Evolutionary conservation across 2,888 invertebrate genomes (phyloP).

Genomic region (Neelides folsomi): DNA sequence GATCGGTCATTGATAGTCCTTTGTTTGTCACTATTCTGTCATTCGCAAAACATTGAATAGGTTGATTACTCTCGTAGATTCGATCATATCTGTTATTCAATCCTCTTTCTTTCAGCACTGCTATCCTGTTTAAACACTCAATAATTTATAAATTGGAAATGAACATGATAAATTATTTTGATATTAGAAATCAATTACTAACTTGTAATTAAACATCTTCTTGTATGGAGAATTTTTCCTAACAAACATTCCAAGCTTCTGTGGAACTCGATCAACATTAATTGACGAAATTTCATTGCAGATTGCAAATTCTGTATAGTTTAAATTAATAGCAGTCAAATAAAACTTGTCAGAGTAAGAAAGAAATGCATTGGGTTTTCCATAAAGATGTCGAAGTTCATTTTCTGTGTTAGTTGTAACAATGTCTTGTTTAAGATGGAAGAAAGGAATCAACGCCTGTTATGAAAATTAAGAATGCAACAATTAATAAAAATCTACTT

Average conservation of each 20-base stretch:
- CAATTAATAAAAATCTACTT: too few species aligned
- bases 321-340: conserved; percentile 8
- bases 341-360: conserved; percentile 12
- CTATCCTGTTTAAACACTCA: conserved; percentile 6
- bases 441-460: too few species aligned
- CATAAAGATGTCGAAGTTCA: conserved; percentile 2
- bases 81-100: conserved; percentile 7
- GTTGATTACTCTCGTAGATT: conserved; percentile 5
- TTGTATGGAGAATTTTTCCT: conserved; percentile 12
- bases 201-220: conserved; percentile 20
- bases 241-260: conserved; percentile 15
- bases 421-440: too few species aligned
- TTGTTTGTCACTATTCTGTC: conserved; percentile 5
- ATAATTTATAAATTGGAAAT: too few species aligned
- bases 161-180: too few species aligned
- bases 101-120: conserved; percentile 14
- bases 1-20: conserved; percentile 8
- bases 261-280: conserved; percentile 3
- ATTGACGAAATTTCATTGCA: conserved; percentile 12
- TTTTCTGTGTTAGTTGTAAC: not conserved
- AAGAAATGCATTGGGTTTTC: conserved; percentile 8
- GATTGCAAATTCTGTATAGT: conserved; percentile 7
- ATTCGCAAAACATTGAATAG: conserved; percentile 3
- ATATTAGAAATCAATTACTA: not conserved
- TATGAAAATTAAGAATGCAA: too few species aligned